Percentiles rank a stretch among this genome's conserved stretches.
These are phyloP conservation scores for Gymnothorax javanicus DNA, from an alignment of 2,797 vertebrate genomes.

Conservation along the genomic window DNA sequence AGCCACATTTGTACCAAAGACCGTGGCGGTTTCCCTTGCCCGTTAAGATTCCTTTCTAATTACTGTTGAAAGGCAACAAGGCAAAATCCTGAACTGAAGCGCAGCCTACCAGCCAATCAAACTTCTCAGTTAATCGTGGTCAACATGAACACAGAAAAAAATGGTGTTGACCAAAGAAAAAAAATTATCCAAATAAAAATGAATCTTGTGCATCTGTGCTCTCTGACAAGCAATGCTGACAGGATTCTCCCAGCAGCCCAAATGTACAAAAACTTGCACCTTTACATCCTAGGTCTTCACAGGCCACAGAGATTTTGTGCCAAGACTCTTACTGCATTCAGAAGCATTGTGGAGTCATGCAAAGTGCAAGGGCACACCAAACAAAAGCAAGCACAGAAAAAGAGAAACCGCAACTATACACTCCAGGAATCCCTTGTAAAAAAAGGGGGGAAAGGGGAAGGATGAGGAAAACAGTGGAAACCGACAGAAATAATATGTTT, in stretches of 20 bases:
- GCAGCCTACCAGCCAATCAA: conserved; percentile 59
- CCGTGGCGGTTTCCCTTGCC: not conserved
- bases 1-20: conserved; percentile 39
- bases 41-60: not conserved
- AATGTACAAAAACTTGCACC: not conserved
- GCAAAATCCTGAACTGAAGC: conserved; percentile 40
- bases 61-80: not conserved
- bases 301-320: not conserved
- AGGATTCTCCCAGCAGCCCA: conserved; percentile 20
- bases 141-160: conserved; percentile 46
- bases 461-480: not conserved
- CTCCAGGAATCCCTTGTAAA: conserved; percentile 13
- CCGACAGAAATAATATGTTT: not conserved
- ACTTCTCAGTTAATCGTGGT: conserved; percentile 57
- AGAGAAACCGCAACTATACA: conserved; percentile 3
- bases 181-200: not conserved
- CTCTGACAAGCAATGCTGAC: not conserved
- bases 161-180: conserved; percentile 57
- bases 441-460: not conserved
- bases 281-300: not conserved
- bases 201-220: not conserved
- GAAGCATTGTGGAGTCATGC: not conserved
- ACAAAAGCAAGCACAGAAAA: not conserved
- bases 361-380: not conserved
- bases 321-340: not conserved